phyloP scores from a whole-genome alignment of 2,113 vertebrate genomes.

The Pandion haliaetus region DNA sequence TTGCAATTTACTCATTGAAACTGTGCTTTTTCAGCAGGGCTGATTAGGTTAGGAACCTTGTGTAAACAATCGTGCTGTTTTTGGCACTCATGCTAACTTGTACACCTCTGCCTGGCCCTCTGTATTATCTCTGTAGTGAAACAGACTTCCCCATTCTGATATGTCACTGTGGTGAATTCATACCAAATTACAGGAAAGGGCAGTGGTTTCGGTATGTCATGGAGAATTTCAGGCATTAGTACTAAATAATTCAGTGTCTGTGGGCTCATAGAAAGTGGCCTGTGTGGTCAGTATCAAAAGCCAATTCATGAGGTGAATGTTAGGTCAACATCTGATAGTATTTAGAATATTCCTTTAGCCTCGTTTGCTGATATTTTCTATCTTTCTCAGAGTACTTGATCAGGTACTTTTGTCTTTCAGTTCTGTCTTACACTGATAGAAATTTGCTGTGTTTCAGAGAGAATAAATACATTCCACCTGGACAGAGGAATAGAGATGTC shows the following conservation, averaged over 20 bases:
- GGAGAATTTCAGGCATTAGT: background rate
- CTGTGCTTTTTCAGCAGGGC: slow-evolving; percentile 8
- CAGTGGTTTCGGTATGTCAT: background rate
- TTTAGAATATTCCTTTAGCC: background rate
- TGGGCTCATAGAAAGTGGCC: background rate
- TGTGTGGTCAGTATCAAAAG: slow-evolving; percentile 23
- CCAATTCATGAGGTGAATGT: slow-evolving; percentile 11
- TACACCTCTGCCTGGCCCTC: background rate
- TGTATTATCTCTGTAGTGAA: background rate
- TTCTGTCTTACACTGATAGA: background rate
- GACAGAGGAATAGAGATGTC: slow-evolving; percentile 94
- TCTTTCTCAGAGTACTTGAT: background rate
- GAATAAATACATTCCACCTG: slow-evolving; percentile 96
- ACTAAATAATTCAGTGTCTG: background rate
- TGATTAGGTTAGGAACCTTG: background rate
- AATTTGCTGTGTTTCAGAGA: slow-evolving; percentile 79
- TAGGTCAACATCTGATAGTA: background rate
- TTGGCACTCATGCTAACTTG: background rate
- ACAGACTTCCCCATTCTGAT: background rate
- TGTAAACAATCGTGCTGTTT: background rate
- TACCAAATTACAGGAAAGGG: slow-evolving; percentile 13
- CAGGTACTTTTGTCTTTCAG: background rate
- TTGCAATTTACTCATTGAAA: background rate
- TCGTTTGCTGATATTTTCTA: no score
- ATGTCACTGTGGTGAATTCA: background rate